phyloP scores from a whole-genome alignment of 2,888 invertebrate genomes.

The Crematogaster levior region DNA sequence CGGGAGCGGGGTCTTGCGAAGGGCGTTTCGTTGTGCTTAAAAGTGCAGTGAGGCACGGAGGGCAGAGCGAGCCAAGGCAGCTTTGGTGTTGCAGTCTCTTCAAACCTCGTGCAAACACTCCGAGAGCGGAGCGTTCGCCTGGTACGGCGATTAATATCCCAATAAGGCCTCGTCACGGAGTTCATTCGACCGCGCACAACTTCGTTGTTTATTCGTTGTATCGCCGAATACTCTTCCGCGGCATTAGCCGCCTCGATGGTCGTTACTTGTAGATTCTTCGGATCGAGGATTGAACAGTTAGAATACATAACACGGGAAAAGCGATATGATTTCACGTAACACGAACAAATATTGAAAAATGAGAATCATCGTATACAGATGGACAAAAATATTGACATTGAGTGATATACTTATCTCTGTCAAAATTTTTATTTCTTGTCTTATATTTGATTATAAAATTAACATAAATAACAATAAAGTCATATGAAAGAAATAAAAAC shows the following conservation, averaged over 20 bases:
- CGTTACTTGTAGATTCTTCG: not conserved
- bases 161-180: constrained; percentile 71
- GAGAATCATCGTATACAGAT: not conserved
- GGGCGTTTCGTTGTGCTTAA: constrained; percentile 81
- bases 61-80: constrained; percentile 67
- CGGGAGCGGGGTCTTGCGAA: constrained; percentile 75
- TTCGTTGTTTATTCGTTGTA: constrained; percentile 76
- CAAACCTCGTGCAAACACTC: constrained; percentile 79
- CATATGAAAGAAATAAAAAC: not conserved
- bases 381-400: not conserved
- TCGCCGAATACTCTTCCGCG: constrained; percentile 61
- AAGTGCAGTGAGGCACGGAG: constrained; percentile 60
- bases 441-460: not conserved
- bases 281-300: not conserved
- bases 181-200: constrained; percentile 66
- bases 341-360: not conserved
- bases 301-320: not conserved
- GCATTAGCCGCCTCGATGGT: constrained; percentile 70
- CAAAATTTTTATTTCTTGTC: not conserved
- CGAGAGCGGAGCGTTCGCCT: constrained; percentile 72
- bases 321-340: not conserved
- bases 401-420: not conserved
- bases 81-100: constrained; percentile 76
- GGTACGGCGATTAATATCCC: constrained; percentile 77
- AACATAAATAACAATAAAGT: not conserved